A percentile compares a stretch with the other conserved stretches of the same genome.
These are phyloP conservation scores for Xanthia icteritia DNA, from an alignment of 2,888 invertebrate species.

Conservation along the genomic window DNA sequence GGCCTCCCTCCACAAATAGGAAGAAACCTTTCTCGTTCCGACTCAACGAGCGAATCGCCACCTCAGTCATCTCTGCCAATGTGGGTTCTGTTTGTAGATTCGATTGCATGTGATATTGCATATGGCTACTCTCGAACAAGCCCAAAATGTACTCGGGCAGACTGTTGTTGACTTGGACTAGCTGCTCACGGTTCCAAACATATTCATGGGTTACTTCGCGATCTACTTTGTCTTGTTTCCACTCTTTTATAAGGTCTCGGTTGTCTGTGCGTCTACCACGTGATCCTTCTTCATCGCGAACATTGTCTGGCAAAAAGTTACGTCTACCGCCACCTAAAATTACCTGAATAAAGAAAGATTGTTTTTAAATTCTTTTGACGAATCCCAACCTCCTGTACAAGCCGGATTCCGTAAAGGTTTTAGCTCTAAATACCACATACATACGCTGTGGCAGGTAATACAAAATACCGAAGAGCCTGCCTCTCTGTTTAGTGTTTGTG, in stretches of 20 bases:
- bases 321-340: constrained; percentile 93
- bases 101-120: constrained; percentile 92
- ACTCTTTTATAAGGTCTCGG: constrained; percentile 92
- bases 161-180: constrained; percentile 80
- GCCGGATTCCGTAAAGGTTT: too few relatives aligned
- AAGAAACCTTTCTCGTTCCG: constrained; percentile 93
- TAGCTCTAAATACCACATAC: too few relatives aligned
- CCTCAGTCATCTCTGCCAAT: constrained; percentile 85
- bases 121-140: constrained; percentile 91
- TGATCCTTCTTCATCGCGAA: constrained; percentile 86
- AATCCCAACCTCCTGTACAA: too few relatives aligned
- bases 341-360: constrained; percentile 82
- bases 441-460: too few relatives aligned
- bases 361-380: neutral
- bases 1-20: constrained; percentile 93
- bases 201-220: constrained; percentile 82
- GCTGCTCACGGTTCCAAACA: constrained; percentile 90
- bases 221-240: constrained; percentile 88
- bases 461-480: too few relatives aligned
- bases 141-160: constrained; percentile 92
- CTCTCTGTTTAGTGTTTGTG: too few relatives aligned
- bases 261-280: constrained; percentile 89
- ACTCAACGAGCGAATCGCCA: constrained; percentile 93
- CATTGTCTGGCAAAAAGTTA: constrained; percentile 90
- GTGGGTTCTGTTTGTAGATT: constrained; percentile 90